phyloP scores from a whole-genome alignment of 2,888 invertebrate species.

The Neoitamus cyanurus region DNA sequence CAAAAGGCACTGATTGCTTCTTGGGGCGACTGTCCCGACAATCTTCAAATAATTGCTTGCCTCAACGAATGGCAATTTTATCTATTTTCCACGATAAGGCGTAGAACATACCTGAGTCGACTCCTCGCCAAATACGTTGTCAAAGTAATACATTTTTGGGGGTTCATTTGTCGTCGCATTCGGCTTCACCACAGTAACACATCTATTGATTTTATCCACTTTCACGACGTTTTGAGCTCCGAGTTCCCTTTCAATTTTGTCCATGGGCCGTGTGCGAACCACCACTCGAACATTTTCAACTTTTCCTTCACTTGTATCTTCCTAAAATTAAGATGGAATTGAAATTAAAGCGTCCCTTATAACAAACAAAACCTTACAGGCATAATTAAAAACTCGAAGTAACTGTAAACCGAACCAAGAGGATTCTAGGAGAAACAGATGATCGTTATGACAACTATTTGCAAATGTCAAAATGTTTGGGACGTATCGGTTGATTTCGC shows the following conservation, averaged over 20 bases:
- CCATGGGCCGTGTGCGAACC: constrained; percentile 93
- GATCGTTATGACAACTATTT: background rate
- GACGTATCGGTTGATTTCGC: too few species aligned
- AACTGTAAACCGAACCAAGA: background rate
- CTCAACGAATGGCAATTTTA: background rate
- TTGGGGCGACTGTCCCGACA: too few species aligned
- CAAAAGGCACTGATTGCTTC: too few species aligned
- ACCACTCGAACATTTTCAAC: constrained; percentile 97
- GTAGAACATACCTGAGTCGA: constrained; percentile 77
- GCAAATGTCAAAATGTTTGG: background rate
- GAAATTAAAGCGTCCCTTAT: background rate
- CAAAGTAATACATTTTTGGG: constrained; percentile 92
- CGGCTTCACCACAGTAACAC: constrained; percentile 81
- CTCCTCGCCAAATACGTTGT: constrained; percentile 89
- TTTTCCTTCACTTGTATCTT: constrained; percentile 67
- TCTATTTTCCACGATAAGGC: background rate
- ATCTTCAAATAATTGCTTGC: too few species aligned
- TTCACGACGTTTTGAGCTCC: constrained; percentile 79
- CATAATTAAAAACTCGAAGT: background rate
- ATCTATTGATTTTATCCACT: constrained; percentile 80
- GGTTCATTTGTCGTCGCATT: constrained; percentile 79
- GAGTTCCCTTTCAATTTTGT: constrained; percentile 81
- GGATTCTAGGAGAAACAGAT: background rate
- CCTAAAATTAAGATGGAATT: constrained; percentile 36
- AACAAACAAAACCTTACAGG: background rate